These are phyloP conservation scores for Metopolophium dirhodum DNA, from an alignment of 1,140 invertebrate species.

Conservation along the genomic window DNA sequence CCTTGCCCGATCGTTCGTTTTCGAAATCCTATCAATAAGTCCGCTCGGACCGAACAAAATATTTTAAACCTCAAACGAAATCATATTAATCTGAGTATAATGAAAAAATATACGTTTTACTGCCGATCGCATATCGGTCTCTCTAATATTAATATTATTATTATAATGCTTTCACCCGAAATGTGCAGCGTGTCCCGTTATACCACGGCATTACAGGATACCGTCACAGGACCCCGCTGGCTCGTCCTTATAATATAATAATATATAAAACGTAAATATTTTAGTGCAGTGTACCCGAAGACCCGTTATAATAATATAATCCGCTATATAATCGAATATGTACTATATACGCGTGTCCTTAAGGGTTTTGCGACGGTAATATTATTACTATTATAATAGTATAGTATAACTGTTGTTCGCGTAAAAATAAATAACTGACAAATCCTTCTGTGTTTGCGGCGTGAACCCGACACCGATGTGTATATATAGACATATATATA, in stretches of 20 bases:
- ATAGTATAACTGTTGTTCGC: conserved; percentile 6
- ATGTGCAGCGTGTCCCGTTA: background rate
- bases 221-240: background rate
- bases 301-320: conserved; percentile 14
- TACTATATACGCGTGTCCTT: background rate
- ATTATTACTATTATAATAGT: background rate
- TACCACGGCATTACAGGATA: background rate
- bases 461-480: background rate
- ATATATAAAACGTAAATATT: background rate
- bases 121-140: background rate
- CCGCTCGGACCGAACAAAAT: background rate
- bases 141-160: too few species aligned
- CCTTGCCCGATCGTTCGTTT: background rate
- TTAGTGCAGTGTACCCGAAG: background rate
- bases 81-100: background rate
- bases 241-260: background rate
- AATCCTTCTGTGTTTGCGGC: conserved; percentile 18
- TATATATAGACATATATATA: too few species aligned
- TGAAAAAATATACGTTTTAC: background rate
- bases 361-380: conserved; percentile 9
- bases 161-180: background rate
- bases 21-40: background rate
- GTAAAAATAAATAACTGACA: background rate
- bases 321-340: background rate
- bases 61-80: background rate